Conservation (phyloP, 2,113 vertebrate species). For the Riparia riparia region DNA sequence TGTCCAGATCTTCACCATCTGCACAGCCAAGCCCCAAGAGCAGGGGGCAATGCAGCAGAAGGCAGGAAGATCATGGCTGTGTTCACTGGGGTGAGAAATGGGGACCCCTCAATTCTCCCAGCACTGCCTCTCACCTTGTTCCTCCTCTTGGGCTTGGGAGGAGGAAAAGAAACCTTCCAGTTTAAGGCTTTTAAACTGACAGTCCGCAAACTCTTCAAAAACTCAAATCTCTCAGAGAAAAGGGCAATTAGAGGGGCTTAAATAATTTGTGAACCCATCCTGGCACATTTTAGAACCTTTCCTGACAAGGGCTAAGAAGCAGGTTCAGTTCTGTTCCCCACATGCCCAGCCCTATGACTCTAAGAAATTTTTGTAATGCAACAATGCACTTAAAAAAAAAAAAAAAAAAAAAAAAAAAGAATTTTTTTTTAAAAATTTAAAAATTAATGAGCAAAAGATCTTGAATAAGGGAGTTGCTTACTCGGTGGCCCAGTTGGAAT, state of each 20-base stretch:
- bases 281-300: background rate
- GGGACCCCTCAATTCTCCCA: background rate
- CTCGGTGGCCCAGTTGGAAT: background rate
- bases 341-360: background rate
- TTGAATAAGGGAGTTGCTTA: background rate
- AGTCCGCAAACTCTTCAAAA: background rate
- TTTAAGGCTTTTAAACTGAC: background rate
- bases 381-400: background rate
- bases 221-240: background rate
- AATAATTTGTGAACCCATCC: background rate
- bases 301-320: background rate
- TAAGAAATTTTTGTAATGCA: background rate
- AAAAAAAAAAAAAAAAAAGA: no score
- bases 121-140: background rate
- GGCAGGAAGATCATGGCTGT: background rate
- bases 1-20: accelerated
- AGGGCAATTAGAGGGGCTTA: background rate
- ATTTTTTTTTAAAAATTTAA: background rate
- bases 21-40: background rate
- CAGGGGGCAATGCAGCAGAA: accelerated
- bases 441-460: background rate
- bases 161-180: background rate
- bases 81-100: background rate
- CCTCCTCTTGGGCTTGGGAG: background rate
- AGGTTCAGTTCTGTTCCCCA: background rate